Conservation (phyloP, 2,797 vertebrate genomes). For the Pempheris klunzingeri region DNA sequence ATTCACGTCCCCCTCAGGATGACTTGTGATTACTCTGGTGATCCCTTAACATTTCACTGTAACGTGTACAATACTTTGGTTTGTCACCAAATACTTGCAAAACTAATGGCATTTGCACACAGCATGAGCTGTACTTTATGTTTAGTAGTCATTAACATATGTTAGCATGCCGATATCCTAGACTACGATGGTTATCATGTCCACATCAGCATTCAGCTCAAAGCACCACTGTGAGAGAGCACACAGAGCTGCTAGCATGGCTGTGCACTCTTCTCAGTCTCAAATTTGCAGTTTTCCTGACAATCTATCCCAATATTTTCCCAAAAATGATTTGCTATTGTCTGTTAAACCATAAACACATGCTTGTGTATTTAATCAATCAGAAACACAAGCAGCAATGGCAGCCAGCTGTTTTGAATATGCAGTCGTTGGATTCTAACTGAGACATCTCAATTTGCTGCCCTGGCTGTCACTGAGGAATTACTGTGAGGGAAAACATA, state of each 20-base stretch:
- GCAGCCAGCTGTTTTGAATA: slow-evolving; percentile 67
- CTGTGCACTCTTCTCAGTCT: background rate
- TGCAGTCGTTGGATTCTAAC: slow-evolving; percentile 45
- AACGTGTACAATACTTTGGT: background rate
- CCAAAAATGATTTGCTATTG: slow-evolving; percentile 35
- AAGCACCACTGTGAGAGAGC: background rate
- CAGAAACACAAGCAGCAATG: slow-evolving; percentile 30
- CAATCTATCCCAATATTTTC: slow-evolving; percentile 35
- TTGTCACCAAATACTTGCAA: background rate
- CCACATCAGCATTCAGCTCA: slow-evolving; percentile 1
- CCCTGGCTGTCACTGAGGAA: slow-evolving; percentile 69
- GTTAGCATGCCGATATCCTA: background rate
- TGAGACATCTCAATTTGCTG: slow-evolving; percentile 73
- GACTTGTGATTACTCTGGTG: background rate
- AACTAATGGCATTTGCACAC: background rate
- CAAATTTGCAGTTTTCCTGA: slow-evolving; percentile 32
- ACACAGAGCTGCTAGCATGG: background rate
- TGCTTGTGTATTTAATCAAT: slow-evolving; percentile 40
- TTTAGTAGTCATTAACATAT: background rate
- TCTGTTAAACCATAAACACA: slow-evolving; percentile 40
- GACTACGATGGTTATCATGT: background rate
- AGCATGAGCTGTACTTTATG: background rate
- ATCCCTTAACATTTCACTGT: background rate
- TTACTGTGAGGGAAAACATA: slow-evolving; percentile 71
- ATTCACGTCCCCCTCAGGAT: background rate